phyloP scores from a whole-genome alignment of 2,888 invertebrate genomes.

The Pardosa pseudoannulata region DNA sequence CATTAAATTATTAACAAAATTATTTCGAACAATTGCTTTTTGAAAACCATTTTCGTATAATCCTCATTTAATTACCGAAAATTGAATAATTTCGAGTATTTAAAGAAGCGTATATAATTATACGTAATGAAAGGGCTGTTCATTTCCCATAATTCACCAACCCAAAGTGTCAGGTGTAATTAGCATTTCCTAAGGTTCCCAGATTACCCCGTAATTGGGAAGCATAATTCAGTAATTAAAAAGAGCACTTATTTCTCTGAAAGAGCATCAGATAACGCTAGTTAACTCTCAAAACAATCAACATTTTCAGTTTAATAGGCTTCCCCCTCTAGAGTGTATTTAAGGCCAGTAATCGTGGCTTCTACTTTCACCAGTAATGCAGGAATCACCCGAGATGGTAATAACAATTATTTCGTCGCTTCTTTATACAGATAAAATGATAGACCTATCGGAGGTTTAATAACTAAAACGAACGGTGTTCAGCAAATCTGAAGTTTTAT shows the following conservation, averaged over 20 bases:
- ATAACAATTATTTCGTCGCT: too few species aligned
- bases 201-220: background rate
- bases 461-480: too few species aligned
- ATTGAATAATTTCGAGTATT: background rate
- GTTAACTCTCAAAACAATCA: background rate
- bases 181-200: background rate
- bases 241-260: background rate
- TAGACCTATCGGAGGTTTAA: too few species aligned
- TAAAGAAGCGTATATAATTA: background rate
- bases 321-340: background rate
- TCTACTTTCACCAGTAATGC: background rate
- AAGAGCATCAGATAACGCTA: background rate
- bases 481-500: too few species aligned
- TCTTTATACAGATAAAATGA: too few species aligned
- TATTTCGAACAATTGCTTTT: too few species aligned
- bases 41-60: too few species aligned
- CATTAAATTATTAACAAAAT: too few species aligned
- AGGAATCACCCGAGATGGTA: too few species aligned
- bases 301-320: background rate
- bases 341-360: background rate
- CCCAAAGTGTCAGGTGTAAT: background rate
- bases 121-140: background rate
- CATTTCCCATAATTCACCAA: background rate
- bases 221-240: constrained; percentile 1
- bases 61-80: background rate